Conservation (phyloP, 2,797 vertebrate genomes). For the Danio jaintianensis region DNA sequence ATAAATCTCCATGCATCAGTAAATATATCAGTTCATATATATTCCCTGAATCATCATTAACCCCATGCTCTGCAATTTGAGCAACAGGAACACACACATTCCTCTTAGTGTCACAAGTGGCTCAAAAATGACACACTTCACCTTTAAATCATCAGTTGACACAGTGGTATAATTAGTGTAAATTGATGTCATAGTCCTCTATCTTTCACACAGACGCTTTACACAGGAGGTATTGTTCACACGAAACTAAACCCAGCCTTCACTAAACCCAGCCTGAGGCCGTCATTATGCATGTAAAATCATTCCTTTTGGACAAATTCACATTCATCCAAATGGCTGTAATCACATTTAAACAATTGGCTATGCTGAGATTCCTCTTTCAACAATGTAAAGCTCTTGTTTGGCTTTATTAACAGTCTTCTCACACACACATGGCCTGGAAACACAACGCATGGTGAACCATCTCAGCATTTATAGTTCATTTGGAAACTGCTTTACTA, state of each 20-base stretch:
- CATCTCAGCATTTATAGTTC: conserved; percentile 28
- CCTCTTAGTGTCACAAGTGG: neutral
- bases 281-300: conserved; percentile 54
- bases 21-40: neutral
- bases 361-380: conserved; percentile 46
- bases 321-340: conserved; percentile 46
- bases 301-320: conserved; percentile 59
- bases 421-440: conserved; percentile 23
- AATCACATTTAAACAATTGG: conserved; percentile 59
- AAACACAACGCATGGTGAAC: conserved; percentile 26
- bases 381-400: conserved; percentile 37
- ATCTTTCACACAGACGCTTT: conserved; percentile 22
- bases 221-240: conserved; percentile 29
- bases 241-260: conserved; percentile 25
- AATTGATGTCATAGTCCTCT: conserved; percentile 31
- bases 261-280: conserved; percentile 56
- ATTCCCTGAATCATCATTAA: neutral
- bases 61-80: neutral
- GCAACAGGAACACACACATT: neutral
- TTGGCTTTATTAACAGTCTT: conserved; percentile 18
- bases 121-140: conserved; percentile 6
- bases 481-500: conserved; percentile 34
- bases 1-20: neutral
- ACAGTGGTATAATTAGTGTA: conserved; percentile 26
- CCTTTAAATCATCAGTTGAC: neutral